Evolutionary conservation across 37 sponge, comb jelly and placozoan species (phyloP), one percentile per base, ranked within the genome.

Genomic region (Amphimedon queenslandica): DNA sequence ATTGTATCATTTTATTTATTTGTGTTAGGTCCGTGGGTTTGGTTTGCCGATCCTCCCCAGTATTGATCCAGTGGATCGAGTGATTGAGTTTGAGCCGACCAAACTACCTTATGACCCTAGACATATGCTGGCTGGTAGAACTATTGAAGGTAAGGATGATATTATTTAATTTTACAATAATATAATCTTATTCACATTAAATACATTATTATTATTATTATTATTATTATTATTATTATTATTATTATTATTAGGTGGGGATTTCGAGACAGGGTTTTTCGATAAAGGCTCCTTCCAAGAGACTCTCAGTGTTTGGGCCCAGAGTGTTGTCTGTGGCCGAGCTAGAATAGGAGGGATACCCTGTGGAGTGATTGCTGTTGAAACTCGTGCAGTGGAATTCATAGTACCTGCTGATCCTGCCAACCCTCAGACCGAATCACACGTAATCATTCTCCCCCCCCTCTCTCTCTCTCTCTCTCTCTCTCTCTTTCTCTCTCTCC

Each of bases 281-380:
- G 99, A 97, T 71, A 61, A 81, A 70, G 95, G 83, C 3, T 72
- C 77, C n/a, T 97, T 91, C 81, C 76, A 80, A 13, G 99, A 97
- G 83, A 88, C 81, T 2, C 84, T 91, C 68, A 47, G 70, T 16
- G 72, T 73, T 57, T 97, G 99, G 99, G 99, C 99, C 39, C 89
- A 84, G 82, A 94, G 92, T 61, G 99, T 97, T n/a, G 82, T 97
- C 42, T 79, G 83, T 61, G 99, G 99, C 33, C 69, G 99, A 35
- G 99, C 99, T 39, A 78, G 95, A 29, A 79, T 97, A n/a, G 94
- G 99, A 33, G 99, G 99, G 28, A 92, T 97, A 27, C 99, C 99
- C 57, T 88, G 94, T 74, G 99, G 99, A 24, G 90, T 97, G 23
- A 97, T 97, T 36, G 90, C 95, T 69, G 95, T 89, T 70, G 99